A percentile compares a stretch with the other conserved stretches of the same genome.
phyloP scores from a whole-genome alignment of 2,113 vertebrate species.

The Caracal caracal region DNA sequence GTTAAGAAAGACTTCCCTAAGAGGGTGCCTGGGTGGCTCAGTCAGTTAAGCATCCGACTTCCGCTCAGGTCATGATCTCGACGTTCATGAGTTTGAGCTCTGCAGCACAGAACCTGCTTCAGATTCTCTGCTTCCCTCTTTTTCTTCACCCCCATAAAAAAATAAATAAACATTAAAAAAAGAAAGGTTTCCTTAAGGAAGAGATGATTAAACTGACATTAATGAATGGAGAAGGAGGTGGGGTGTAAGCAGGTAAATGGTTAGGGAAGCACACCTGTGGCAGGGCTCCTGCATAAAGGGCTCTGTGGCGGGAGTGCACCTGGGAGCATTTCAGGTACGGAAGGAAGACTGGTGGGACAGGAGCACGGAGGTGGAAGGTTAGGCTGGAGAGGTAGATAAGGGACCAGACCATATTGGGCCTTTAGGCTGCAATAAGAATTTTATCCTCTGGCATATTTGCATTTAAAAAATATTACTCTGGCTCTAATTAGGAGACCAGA shows the following conservation, averaged over 20 bases:
- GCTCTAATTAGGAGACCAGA: background rate
- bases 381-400: background rate
- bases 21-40: no score
- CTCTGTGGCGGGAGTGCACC: background rate
- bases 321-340: background rate
- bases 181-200: background rate
- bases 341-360: background rate
- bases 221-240: background rate
- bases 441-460: background rate
- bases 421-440: background rate
- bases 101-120: no score
- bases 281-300: background rate
- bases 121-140: no score
- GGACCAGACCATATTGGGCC: background rate
- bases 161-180: no score
- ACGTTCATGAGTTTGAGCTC: no score
- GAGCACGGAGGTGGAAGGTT: background rate
- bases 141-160: no score
- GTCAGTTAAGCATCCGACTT: no score
- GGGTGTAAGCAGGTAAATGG: background rate
- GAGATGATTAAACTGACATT: background rate
- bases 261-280: background rate
- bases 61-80: no score
- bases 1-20: background rate
- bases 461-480: slow-evolving; percentile 7